These are phyloP conservation scores for Sycobia sp. DNA, from an alignment of 1,140 invertebrate genomes.

Conservation along the genomic window DNA sequence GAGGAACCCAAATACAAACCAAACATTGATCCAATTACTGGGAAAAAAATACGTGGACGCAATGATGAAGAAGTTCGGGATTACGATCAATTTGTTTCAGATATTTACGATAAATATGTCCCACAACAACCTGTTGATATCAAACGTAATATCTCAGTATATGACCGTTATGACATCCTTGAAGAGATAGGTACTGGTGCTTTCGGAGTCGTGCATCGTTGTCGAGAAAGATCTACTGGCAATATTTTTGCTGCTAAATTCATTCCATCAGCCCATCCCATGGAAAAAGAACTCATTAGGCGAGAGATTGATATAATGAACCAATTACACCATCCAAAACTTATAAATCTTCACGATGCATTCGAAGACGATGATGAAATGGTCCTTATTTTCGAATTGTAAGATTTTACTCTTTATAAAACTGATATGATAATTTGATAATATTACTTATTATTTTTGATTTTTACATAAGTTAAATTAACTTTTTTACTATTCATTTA, in stretches of 20 bases:
- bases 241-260: constrained; percentile 99
- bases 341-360: constrained; percentile 98
- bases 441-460: constrained; percentile 1
- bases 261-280: constrained; percentile 91
- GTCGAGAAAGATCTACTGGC: constrained; percentile 92
- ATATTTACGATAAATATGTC: constrained; percentile 95
- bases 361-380: constrained; percentile 99
- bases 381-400: constrained; percentile 99
- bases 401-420: constrained; percentile 61
- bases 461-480: not conserved
- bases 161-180: constrained; percentile 97
- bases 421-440: constrained; percentile 16
- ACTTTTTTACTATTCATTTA: constrained; percentile 5
- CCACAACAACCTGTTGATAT: constrained; percentile 97
- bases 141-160: constrained; percentile 85
- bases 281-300: constrained; percentile 95
- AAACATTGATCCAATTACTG: constrained; percentile 70
- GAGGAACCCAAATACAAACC: constrained; percentile 78
- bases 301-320: constrained; percentile 99
- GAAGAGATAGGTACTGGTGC: constrained; percentile 99
- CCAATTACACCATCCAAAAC: constrained; percentile 94
- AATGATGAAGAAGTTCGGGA: constrained; percentile 88
- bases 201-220: constrained; percentile 98
- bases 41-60: constrained; percentile 90
- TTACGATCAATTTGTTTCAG: constrained; percentile 97